Evolutionary conservation across 2,797 vertebrate species (phyloP), one percentile per base, ranked within the genome.

Genomic region (Stomatorhinus walkeri): DNA sequence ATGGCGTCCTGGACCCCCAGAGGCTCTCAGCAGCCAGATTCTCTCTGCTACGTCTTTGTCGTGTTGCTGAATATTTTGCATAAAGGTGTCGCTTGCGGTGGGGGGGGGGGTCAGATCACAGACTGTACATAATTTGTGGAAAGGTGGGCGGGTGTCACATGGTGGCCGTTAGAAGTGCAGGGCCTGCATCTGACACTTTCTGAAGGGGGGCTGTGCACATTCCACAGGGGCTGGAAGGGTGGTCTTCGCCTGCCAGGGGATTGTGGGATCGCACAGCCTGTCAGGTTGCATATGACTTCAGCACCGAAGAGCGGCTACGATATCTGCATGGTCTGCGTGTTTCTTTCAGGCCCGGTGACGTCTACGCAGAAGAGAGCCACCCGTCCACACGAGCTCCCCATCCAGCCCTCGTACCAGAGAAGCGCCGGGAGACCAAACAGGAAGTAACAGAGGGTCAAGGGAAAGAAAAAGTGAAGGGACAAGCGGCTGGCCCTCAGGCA

Each of bases 91-190:
- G 64, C 64, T 59, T 14, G 28, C 28, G 64, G 6, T 24, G 59
- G 32, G 32, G 12, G 28, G 12, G 64, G 36, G 72, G 72, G 72
- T 72, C 28, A 36, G 28, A 16, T 36, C 64, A 14, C 64, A 72
- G 28, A 36, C 16, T 40, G 72, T 40, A 79, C 72, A 79, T 79
- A 40, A 43, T 91, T 88, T 92, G 93, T 91, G 28, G 90, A 92
- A 92, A 43, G 16, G 93, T 92, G 92, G 93, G 90, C 64, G 81
- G 89, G 91, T 90, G 89, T 93, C 94, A 91, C 93, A 92, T 92
- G 93, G 91, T 89, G 93, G 88, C 89, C 95, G 95, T 95, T 94
- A 94, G 95, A 92, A 91, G 91, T 91, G 92, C 93, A 89, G 92
- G 91, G 93, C 94, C 94, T 92, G 89, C 90, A 91, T 90, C 89